Base-by-base conservation (phyloP, 2,113 vertebrate species). In the Vimba vimba region DNA sequence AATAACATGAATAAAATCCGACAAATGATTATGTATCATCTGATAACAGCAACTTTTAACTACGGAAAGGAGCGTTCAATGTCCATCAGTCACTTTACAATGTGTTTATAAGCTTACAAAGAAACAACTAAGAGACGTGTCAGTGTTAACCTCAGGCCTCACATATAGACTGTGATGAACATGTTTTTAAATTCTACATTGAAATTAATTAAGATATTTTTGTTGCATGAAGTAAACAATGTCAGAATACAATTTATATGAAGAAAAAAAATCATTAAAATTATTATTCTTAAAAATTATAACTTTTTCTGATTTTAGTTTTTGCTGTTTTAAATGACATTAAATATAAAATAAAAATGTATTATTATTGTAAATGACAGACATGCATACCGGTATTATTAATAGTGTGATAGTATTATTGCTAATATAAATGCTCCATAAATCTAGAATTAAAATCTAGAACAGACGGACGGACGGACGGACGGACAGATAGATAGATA, bases 1-100 rank as follows among this genome's bases (percentile, higher is more conserved):
- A 43, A 64, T 47, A 50, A 55, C 77, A 74, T 83, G 7, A 68
- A 78, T 79, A 25, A 60, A 47, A n/a, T 36, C 25, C 33, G 47
- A 52, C 21, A 78, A 45, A 78, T 82, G 45, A 82, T 82, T 27
- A 71, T 10, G 52, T 21, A 57, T 57, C 52, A 57, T 3, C 6
- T 57, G 7, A 57, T 57, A 23, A 57, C 19, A 23, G 55, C 19
- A 8, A 19, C 2, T 57, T 57, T 57, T 57, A 23, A 57, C 6
- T 57, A 57, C 7, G 19, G 19, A 57, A 57, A 21, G 55, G 55
- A 23, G 3, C 19, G 43, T 71, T 21, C 36, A n/a, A 43, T 12
- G 21, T 23, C 4, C 23, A 39, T 39, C 8, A 62, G 59, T 62
- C n/a, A 23, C 68, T 39, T 23, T 71, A 4, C 68, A 71, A 71